Evolutionary conservation across 2,113 vertebrate genomes (phyloP).

Genomic region (Leptobrachium leishanense): DNA sequence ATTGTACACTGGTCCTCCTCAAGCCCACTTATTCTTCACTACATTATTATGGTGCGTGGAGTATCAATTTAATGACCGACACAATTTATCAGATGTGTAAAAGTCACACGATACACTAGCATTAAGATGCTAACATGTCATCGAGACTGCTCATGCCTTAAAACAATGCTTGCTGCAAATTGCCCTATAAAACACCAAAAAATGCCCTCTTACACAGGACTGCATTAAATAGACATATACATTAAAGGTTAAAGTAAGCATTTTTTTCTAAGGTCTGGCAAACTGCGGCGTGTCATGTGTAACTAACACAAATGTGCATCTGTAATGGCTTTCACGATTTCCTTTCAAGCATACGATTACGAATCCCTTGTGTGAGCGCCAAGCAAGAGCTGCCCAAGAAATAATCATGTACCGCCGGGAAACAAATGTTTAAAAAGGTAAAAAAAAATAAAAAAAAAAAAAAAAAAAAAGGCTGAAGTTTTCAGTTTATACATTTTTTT

Average conservation of each 20-base stretch:
- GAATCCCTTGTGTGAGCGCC: not conserved
- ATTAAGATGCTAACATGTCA: too few relatives aligned
- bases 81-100: too few relatives aligned
- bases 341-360: slow-evolving; percentile 16
- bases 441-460: not conserved
- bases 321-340: slow-evolving; percentile 12
- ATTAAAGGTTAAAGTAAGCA: not conserved
- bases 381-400: slow-evolving; percentile 29
- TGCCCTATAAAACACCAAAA: not conserved
- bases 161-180: not conserved
- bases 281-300: not conserved
- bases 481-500: not conserved
- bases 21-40: too few relatives aligned
- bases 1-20: too few relatives aligned
- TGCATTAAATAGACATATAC: not conserved
- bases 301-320: not conserved
- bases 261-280: slow-evolving; percentile 11
- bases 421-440: not conserved
- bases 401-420: slow-evolving; percentile 12
- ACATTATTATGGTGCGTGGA: not conserved
- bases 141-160: not conserved
- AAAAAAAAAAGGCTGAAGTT: not conserved
- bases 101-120: too few relatives aligned
- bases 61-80: not conserved
- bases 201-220: not conserved